Conservation (phyloP, 2,888 invertebrate genomes). For the Microctonus brassicae region DNA sequence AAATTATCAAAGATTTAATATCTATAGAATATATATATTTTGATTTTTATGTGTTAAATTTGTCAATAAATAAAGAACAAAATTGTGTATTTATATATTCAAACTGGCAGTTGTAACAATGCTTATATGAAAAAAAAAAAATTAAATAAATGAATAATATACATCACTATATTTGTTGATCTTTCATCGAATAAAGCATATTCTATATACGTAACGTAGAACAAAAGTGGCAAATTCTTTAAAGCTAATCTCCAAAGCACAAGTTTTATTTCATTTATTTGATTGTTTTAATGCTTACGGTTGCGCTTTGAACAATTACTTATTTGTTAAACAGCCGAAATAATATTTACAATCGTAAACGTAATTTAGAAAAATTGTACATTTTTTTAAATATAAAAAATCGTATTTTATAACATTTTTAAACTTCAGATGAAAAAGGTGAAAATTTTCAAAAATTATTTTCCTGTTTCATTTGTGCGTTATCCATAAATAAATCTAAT, state of each 20-base stretch:
- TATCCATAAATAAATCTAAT: conserved; percentile 48
- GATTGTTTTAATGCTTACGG: not conserved
- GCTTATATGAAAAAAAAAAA: not conserved
- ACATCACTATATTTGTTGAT: conserved; percentile 8
- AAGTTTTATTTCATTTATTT: conserved; percentile 14
- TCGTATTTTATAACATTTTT: not conserved
- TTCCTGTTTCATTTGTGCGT: too few species aligned
- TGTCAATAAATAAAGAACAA: not conserved
- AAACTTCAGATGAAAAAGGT: too few species aligned
- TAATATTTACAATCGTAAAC: not conserved
- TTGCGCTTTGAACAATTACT: not conserved
- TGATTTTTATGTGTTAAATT: not conserved
- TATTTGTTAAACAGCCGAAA: conserved; percentile 3
- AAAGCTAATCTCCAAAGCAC: conserved; percentile 40
- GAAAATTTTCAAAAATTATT: too few species aligned
- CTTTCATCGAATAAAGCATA: conserved; percentile 20
- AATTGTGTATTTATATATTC: conserved; percentile 9
- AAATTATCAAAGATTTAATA: not conserved
- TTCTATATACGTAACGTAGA: conserved; percentile 24
- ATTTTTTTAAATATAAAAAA: not conserved
- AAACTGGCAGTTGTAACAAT: conserved; percentile 7
- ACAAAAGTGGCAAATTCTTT: conserved; percentile 30
- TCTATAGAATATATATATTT: not conserved
- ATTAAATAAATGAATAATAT: not conserved
- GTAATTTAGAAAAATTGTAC: not conserved